Percentiles rank a stretch among this genome's conserved stretches.
Evolutionary conservation across 2,888 invertebrate genomes (phyloP).

Genomic region (Chalcis sispes): DNA sequence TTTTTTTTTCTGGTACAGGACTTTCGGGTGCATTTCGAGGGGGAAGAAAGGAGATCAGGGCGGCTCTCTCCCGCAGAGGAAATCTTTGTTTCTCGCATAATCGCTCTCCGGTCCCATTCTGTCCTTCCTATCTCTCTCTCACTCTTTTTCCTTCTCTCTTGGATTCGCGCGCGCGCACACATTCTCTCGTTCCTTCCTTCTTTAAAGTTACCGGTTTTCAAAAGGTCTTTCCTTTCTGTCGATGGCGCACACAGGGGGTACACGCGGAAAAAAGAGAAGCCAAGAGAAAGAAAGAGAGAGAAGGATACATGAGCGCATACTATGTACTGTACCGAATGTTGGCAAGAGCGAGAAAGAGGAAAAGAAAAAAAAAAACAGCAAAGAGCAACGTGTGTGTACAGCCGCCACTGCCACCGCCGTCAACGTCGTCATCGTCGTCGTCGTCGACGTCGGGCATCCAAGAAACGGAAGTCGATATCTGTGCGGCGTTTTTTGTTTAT

Average conservation of each 20-base stretch:
- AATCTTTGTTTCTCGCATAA: constrained; percentile 56
- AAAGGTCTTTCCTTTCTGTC: constrained; percentile 54
- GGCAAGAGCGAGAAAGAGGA: background rate
- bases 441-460: constrained; percentile 35
- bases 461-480: constrained; percentile 57
- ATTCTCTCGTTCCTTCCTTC: constrained; percentile 46
- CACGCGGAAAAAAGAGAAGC: background rate
- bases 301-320: background rate
- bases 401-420: background rate
- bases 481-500: constrained; percentile 52
- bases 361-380: too few relatives aligned
- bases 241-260: constrained; percentile 44
- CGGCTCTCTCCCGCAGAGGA: constrained; percentile 57
- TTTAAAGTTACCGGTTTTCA: constrained; percentile 59
- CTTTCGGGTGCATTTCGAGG: constrained; percentile 57
- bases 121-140: constrained; percentile 23
- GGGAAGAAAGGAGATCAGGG: constrained; percentile 57
- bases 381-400: too few relatives aligned
- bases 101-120: constrained; percentile 20
- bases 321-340: background rate
- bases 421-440: background rate
- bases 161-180: constrained; percentile 20
- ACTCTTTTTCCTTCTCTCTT: constrained; percentile 27
- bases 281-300: background rate
- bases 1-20: constrained; percentile 41